Conservation (phyloP, 1,140 invertebrate genomes). For the Drosophila serrata region DNA sequence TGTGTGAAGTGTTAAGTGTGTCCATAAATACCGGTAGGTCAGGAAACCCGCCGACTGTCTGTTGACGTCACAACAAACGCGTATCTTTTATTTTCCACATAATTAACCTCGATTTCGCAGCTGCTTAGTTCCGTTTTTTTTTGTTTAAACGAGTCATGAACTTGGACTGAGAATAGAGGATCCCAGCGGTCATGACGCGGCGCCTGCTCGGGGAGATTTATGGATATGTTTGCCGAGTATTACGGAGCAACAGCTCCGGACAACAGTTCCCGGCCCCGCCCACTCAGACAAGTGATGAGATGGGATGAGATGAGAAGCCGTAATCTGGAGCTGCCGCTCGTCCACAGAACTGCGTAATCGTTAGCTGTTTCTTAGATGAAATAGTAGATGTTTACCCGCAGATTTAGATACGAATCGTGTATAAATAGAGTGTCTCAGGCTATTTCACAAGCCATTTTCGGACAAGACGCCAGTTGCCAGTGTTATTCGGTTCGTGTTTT, state of each 20-base stretch:
- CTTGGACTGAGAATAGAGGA: slow-evolving; percentile 9
- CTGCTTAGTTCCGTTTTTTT: slow-evolving; percentile 8
- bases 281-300: slow-evolving; percentile 25
- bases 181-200: slow-evolving; percentile 7
- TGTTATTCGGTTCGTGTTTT: slow-evolving; percentile 3
- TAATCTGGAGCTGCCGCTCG: slow-evolving; percentile 12
- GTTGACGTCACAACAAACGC: slow-evolving; percentile 13
- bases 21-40: slow-evolving; percentile 38
- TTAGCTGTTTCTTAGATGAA: slow-evolving; percentile 36
- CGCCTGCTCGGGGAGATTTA: slow-evolving; percentile 31
- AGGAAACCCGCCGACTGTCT: slow-evolving; percentile 19
- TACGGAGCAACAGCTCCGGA: slow-evolving; percentile 31
- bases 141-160: slow-evolving; percentile 3
- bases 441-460: slow-evolving; percentile 57
- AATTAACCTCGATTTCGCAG: slow-evolving; percentile 9
- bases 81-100: slow-evolving; percentile 5
- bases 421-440: slow-evolving; percentile 43
- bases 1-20: background rate
- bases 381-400: slow-evolving; percentile 46
- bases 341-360: slow-evolving; percentile 27
- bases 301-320: no score
- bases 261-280: background rate
- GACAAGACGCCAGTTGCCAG: slow-evolving; percentile 5
- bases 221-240: slow-evolving; percentile 16
- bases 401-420: slow-evolving; percentile 65